A percentile compares a stretch with the other conserved stretches of the same genome.
phyloP scores from a whole-genome alignment of 2,888 invertebrate genomes.

The Steinernema carpocapsae region DNA sequence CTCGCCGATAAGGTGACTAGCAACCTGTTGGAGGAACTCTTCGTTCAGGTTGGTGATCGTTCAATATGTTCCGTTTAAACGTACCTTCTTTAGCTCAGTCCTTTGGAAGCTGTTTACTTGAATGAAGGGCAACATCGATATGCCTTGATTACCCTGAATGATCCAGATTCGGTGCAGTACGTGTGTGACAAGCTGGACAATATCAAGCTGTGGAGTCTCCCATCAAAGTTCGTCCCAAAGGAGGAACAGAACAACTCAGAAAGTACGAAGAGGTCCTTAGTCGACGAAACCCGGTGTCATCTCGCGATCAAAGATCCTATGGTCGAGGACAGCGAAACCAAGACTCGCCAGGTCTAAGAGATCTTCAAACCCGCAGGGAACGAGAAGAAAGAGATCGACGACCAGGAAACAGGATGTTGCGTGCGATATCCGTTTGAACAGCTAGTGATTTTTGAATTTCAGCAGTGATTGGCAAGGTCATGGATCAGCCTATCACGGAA shows the following conservation, averaged over 20 bases:
- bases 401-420: too few relatives aligned
- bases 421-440: too few relatives aligned
- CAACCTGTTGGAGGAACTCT: slow-evolving; percentile 50
- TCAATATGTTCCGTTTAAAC: neutral
- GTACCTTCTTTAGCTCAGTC: neutral
- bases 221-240: slow-evolving; percentile 46
- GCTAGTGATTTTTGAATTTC: too few relatives aligned
- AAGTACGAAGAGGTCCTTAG: too few relatives aligned
- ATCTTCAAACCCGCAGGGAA: too few relatives aligned
- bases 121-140: slow-evolving; percentile 36
- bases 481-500: too few relatives aligned
- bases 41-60: slow-evolving; percentile 41
- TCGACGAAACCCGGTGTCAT: too few relatives aligned
- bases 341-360: too few relatives aligned
- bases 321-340: too few relatives aligned
- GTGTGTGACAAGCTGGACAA: slow-evolving; percentile 49
- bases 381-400: too few relatives aligned
- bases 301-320: too few relatives aligned
- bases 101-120: neutral
- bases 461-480: too few relatives aligned
- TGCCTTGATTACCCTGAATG: slow-evolving; percentile 45
- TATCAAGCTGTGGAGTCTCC: slow-evolving; percentile 39
- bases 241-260: neutral
- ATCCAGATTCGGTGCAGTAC: slow-evolving; percentile 47
- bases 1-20: slow-evolving; percentile 41